phyloP scores from a whole-genome alignment of 2,888 invertebrate species.

The Minunthozetes semirufus region DNA sequence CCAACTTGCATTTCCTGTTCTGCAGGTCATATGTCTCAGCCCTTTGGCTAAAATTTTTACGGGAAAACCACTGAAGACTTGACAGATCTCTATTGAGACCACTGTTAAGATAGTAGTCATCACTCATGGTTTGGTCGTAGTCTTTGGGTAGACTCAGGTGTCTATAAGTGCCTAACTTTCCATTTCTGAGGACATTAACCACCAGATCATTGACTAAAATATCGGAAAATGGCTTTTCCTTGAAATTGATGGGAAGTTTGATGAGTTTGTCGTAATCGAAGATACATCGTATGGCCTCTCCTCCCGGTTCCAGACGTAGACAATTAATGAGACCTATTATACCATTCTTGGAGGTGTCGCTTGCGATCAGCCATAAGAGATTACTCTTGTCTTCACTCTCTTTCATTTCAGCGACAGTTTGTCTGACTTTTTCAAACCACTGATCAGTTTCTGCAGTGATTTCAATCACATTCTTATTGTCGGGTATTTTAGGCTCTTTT shows the following conservation, averaged over 20 bases:
- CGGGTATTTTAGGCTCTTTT: background rate
- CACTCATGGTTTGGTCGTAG: background rate
- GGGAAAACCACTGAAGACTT: conserved; percentile 15
- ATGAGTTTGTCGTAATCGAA: conserved; percentile 6
- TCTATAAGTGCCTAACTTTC: conserved; percentile 72
- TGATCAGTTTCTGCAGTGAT: background rate
- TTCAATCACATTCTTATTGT: background rate
- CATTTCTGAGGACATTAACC: conserved; percentile 59
- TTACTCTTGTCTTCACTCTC: conserved; percentile 55
- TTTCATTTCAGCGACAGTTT: conserved; percentile 56
- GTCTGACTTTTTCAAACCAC: background rate
- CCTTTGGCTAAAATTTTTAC: background rate
- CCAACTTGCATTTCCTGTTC: too few relatives aligned
- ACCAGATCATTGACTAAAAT: conserved; percentile 49
- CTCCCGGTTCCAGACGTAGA: conserved; percentile 49
- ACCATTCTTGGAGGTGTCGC: conserved; percentile 49
- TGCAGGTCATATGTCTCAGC: conserved; percentile 47
- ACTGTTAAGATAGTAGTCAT: background rate
- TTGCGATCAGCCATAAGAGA: conserved; percentile 58
- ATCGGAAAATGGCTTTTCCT: conserved; percentile 36
- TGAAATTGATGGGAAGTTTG: conserved; percentile 43
- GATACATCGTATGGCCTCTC: conserved; percentile 42
- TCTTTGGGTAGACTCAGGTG: conserved; percentile 72
- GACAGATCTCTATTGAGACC: background rate
- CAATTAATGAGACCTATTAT: conserved; percentile 53